A percentile compares a stretch with the other conserved stretches of the same genome.
Evolutionary conservation across 1,140 invertebrate genomes (phyloP).

Genomic region (Ephestia elutella): DNA sequence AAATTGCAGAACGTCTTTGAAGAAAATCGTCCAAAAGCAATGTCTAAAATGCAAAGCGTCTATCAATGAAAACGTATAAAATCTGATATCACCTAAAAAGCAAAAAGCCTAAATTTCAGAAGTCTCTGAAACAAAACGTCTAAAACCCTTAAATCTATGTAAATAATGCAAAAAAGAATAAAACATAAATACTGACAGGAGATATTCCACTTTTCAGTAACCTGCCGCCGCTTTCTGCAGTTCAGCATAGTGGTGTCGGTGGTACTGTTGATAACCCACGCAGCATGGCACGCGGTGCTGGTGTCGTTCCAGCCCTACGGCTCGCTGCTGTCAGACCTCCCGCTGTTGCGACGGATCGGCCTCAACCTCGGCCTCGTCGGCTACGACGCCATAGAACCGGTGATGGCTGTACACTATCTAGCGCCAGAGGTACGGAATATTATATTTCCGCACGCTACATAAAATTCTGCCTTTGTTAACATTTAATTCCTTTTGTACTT

Average conservation of each 20-base stretch:
- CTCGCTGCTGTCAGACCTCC: slow-evolving; percentile 38
- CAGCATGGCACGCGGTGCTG: slow-evolving; percentile 51
- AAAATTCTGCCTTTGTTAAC: too few relatives aligned
- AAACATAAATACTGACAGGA: neutral
- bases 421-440: slow-evolving; percentile 78
- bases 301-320: slow-evolving; percentile 46
- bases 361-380: slow-evolving; percentile 60
- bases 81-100: too few relatives aligned
- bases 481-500: too few relatives aligned
- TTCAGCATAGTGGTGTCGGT: slow-evolving; percentile 46
- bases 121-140: too few relatives aligned
- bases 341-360: slow-evolving; percentile 45
- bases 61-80: too few relatives aligned
- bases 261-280: slow-evolving; percentile 45
- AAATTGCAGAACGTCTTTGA: too few relatives aligned
- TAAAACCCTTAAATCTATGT: too few relatives aligned
- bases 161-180: too few relatives aligned
- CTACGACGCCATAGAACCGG: slow-evolving; percentile 48
- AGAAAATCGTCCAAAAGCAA: too few relatives aligned
- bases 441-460: too few relatives aligned
- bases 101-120: too few relatives aligned
- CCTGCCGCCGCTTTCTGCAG: slow-evolving; percentile 46
- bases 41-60: too few relatives aligned
- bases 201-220: slow-evolving; percentile 34
- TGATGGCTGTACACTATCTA: slow-evolving; percentile 79